Conservation (phyloP, 2,888 invertebrate genomes). For the Cetonia aurata region DNA sequence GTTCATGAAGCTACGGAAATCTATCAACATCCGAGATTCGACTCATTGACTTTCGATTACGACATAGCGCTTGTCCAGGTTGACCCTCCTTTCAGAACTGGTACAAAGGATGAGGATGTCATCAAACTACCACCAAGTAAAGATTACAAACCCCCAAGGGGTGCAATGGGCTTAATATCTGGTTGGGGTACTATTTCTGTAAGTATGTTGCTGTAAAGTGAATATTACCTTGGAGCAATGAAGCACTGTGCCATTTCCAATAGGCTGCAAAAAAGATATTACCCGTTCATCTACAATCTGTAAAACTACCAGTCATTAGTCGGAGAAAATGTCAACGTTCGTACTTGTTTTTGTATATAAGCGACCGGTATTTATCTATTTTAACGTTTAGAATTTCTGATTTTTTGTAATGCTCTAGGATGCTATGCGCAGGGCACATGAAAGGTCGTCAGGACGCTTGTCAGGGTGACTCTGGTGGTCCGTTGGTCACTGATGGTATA, state of each 20-base stretch:
- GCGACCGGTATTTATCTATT: too few relatives aligned
- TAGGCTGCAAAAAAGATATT: neutral
- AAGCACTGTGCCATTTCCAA: neutral
- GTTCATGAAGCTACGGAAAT: slow-evolving; percentile 17
- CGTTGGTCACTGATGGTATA: slow-evolving; percentile 55
- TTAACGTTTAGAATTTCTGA: too few relatives aligned
- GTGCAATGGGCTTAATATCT: slow-evolving; percentile 8
- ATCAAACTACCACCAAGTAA: neutral
- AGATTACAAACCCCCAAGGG: neutral
- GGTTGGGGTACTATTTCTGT: slow-evolving; percentile 32
- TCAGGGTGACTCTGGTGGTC: slow-evolving; percentile 65
- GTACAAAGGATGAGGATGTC: neutral
- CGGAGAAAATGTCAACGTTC: slow-evolving; percentile 52
- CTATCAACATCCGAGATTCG: slow-evolving; percentile 12
- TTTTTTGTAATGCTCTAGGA: slow-evolving; percentile 57
- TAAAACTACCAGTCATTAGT: slow-evolving; percentile 54
- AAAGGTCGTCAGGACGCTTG: slow-evolving; percentile 76
- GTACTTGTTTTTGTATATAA: too few relatives aligned
- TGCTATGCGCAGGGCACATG: slow-evolving; percentile 75
- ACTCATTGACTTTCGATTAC: neutral
- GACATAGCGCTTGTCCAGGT: neutral
- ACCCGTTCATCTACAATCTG: slow-evolving; percentile 54
- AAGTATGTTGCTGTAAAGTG: slow-evolving; percentile 40
- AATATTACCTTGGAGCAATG: neutral
- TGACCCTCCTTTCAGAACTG: too few relatives aligned